Conservation (phyloP, 92 coral and sea anemone species). For the Palythoa grandis region DNA sequence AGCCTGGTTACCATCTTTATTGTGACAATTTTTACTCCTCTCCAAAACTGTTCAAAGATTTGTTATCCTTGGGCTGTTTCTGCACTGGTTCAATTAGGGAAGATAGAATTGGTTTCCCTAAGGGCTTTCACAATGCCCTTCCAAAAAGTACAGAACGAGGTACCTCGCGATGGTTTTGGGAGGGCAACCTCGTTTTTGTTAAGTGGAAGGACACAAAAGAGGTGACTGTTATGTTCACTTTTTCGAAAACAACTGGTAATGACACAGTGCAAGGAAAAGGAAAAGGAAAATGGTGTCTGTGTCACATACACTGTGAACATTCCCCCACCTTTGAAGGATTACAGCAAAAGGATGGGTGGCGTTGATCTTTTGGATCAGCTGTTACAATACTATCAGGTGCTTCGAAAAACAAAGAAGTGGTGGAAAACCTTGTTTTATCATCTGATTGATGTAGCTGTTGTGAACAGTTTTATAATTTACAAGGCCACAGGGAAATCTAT, state of each 20-base stretch:
- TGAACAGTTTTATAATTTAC: conserved; percentile 45
- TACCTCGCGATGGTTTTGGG: conserved; percentile 53
- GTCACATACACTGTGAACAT: conserved; percentile 35
- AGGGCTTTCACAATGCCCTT: conserved; percentile 29
- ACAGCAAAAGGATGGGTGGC: conserved; percentile 49
- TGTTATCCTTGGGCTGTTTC: conserved; percentile 33
- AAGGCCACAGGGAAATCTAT: conserved; percentile 32
- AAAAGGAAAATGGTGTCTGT: conserved; percentile 36
- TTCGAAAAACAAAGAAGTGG: conserved; percentile 49
- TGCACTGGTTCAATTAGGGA: conserved; percentile 34
- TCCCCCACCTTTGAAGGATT: conserved; percentile 36
- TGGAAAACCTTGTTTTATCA: conserved; percentile 56
- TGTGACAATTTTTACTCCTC: conserved; percentile 64
- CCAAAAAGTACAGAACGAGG: conserved; percentile 47
- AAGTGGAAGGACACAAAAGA: conserved; percentile 39
- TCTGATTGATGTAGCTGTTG: conserved; percentile 53
- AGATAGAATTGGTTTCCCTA: conserved; percentile 30
- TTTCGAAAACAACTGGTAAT: conserved; percentile 38
- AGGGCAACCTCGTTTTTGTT: conserved; percentile 35
- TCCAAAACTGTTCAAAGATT: conserved; percentile 35
- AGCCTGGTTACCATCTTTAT: conserved; percentile 54
- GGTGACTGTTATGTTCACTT: conserved; percentile 27
- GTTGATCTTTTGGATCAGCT: conserved; percentile 58
- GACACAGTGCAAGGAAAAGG: conserved; percentile 36
- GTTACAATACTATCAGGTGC: conserved; percentile 38